Conservation (phyloP, 2,888 invertebrate species). For the Bombylius major region DNA sequence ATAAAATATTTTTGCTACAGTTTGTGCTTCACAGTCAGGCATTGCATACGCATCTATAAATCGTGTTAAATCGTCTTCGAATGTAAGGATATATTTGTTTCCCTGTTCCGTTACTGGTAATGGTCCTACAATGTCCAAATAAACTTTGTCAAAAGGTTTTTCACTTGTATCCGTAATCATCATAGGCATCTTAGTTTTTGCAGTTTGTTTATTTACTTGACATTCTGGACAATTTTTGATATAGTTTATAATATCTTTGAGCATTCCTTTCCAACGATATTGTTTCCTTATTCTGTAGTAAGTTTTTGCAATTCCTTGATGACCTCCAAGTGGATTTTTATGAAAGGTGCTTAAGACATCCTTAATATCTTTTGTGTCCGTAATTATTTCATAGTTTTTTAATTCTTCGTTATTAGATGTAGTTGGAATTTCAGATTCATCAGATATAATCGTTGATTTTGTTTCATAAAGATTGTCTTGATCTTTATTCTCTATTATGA, state of each 20-base stretch:
- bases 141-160: conserved; percentile 4
- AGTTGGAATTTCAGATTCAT: too few species aligned
- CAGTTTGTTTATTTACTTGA: neutral
- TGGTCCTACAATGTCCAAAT: conserved; percentile 4
- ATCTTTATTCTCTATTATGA: neutral
- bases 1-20: neutral
- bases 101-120: neutral
- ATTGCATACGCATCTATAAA: neutral
- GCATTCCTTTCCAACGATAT: too few species aligned
- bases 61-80: conserved; percentile 1
- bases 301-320: neutral
- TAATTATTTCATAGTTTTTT: too few species aligned
- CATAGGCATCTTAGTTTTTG: neutral
- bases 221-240: neutral
- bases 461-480: neutral
- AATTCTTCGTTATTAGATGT: too few species aligned
- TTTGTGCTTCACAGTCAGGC: neutral
- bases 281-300: too few species aligned
- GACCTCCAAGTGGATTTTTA: neutral
- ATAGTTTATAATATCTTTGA: too few species aligned
- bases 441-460: too few species aligned
- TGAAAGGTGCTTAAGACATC: too few species aligned
- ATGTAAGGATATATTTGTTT: neutral
- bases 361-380: too few species aligned
- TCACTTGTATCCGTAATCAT: conserved; percentile 1